Conservation (phyloP, 2,888 invertebrate species). For the Eulithis prunata region DNA sequence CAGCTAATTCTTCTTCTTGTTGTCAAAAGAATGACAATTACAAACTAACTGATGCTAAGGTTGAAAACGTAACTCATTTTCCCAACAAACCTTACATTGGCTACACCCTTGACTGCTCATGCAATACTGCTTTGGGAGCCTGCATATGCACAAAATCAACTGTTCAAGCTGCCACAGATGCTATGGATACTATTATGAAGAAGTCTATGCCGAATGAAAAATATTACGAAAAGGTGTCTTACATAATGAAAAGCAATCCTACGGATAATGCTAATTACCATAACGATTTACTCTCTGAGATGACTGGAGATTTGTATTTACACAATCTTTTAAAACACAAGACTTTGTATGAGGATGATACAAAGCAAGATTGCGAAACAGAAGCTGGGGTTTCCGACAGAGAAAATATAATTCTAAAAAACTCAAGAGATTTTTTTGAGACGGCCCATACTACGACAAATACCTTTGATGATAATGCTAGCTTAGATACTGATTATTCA, state of each 20-base stretch:
- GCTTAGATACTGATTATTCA: slow-evolving; percentile 40
- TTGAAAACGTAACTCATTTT: slow-evolving; percentile 5
- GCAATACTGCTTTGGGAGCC: slow-evolving; percentile 53
- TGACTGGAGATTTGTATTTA: slow-evolving; percentile 21
- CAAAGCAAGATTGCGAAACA: slow-evolving; percentile 38
- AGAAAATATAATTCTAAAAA: slow-evolving; percentile 52
- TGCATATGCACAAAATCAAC: slow-evolving; percentile 64
- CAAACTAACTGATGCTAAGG: slow-evolving; percentile 1
- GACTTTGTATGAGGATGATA: slow-evolving; percentile 20
- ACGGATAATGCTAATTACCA: slow-evolving; percentile 32
- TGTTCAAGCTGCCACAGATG: slow-evolving; percentile 47
- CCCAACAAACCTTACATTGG: slow-evolving; percentile 55
- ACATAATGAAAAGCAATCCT: slow-evolving; percentile 55
- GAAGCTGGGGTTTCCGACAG: slow-evolving; percentile 38
- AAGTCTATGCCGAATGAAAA: slow-evolving; percentile 44
- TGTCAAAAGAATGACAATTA: slow-evolving; percentile 16
- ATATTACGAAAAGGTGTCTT: slow-evolving; percentile 51
- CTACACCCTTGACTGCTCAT: slow-evolving; percentile 64
- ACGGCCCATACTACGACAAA: slow-evolving; percentile 44
- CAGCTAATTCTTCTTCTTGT: neutral
- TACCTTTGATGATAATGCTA: slow-evolving; percentile 47
- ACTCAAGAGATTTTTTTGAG: slow-evolving; percentile 44
- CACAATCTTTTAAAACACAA: slow-evolving; percentile 23
- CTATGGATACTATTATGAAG: slow-evolving; percentile 57
- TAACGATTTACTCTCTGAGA: slow-evolving; percentile 4